Base-by-base conservation (phyloP, 2,113 vertebrate species). In the Semnornis frantzii region DNA sequence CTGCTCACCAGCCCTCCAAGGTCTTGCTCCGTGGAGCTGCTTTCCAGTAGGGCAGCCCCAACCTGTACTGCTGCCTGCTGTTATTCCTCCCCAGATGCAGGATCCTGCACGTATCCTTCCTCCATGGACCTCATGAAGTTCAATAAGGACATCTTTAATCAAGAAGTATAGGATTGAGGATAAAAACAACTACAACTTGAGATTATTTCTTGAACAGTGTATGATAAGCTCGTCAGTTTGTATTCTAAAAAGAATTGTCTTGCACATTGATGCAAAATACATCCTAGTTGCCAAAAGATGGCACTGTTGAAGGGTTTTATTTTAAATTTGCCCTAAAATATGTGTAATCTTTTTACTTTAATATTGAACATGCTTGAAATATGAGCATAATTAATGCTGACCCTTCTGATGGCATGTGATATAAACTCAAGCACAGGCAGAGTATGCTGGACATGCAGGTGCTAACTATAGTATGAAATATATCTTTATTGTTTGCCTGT, bases 241-340 rank as follows among this genome's bases (percentile, higher is more conserved):
- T 68, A 82, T 89, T 84, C 63, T 87, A 50, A 55, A 79, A 42
- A 65, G 31, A 44, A 9, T 50, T 64, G 15, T 39, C 16, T 31
- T 78, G 34, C 59, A 20, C 50, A 3, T 39, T 55, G 59, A 82
- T 50, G n/a, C 57, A 88, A 70, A 87, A 59, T 94, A n/a, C 60
- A 9, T 37, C 2, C 3, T 14, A 74, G 65, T 54, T 83, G 48
- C 94, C 98, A 96, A 96, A 96, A 98, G 98, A 95, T 98, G 98
- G 97, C 98, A 95, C 91, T 98, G 77, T 98, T 97, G 97, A 96
- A 95, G 66, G 96, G 48, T 69, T 85, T 9, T 52, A 73, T 62
- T 80, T 90, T n/a, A 34, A 85, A 34, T 90, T 71, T 81, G 15
- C 50, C 46, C 52, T 93, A 81, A 79, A 90, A 89, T 52, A 8